Conservation (phyloP, 2,888 invertebrate genomes). For the Chymomyza procnemis region DNA sequence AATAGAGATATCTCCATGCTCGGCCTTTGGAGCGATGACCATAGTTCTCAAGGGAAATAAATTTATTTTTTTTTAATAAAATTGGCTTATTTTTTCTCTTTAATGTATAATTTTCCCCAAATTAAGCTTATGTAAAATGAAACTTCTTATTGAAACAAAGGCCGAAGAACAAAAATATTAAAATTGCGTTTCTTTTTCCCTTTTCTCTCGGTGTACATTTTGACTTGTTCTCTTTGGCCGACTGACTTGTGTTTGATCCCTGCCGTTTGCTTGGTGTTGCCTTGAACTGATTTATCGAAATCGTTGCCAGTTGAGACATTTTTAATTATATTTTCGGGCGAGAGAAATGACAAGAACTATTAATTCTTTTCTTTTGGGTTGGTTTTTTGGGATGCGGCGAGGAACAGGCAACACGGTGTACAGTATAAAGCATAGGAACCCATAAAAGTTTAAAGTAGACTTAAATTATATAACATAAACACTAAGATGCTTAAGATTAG, state of each 20-base stretch:
- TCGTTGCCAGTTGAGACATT: constrained; percentile 41
- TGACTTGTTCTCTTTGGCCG: no score
- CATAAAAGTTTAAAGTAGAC: background rate
- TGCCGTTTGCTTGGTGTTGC: constrained; percentile 36
- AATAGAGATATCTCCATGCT: no score
- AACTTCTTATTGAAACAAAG: no score
- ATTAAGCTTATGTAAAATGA: no score
- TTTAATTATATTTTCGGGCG: constrained; percentile 45
- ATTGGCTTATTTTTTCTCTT: no score
- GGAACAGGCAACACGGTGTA: background rate
- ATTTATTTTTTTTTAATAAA: no score
- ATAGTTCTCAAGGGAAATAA: no score
- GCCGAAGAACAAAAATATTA: no score
- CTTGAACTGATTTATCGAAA: constrained; percentile 45
- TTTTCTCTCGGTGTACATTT: no score
- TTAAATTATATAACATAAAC: background rate
- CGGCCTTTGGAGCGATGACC: no score
- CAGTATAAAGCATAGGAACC: background rate
- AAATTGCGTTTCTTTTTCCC: no score
- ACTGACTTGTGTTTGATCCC: constrained; percentile 24
- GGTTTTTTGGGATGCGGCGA: constrained; percentile 11
- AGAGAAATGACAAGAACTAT: constrained; percentile 46
- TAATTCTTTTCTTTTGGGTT: constrained; percentile 26
- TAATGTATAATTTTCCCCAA: no score
- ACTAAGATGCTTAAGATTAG: background rate